These are phyloP conservation scores for Zhuqinia jingwanae DNA, from an alignment of 2,888 invertebrate species.

Conservation along the genomic window DNA sequence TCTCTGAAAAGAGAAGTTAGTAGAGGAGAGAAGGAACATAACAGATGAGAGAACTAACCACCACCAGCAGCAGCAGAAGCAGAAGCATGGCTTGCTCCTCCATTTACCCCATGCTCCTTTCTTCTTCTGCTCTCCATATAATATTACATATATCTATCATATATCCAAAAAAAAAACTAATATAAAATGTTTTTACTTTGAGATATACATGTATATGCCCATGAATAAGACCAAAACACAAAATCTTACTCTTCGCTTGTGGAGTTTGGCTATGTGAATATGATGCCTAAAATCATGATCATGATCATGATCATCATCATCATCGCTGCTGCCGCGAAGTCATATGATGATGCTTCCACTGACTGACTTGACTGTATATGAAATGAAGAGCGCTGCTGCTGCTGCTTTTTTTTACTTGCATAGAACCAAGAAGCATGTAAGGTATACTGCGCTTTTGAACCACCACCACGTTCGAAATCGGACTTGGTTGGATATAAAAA, in stretches of 20 bases:
- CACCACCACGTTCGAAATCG: constrained; percentile 35
- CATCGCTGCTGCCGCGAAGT: background rate
- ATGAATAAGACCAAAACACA: constrained; percentile 1
- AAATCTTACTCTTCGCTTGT: background rate
- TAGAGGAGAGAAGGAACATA: background rate
- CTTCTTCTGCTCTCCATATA: background rate
- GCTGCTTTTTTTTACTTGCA: constrained; percentile 12
- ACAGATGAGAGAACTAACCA: constrained; percentile 13
- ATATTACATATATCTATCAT: background rate
- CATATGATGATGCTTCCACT: background rate
- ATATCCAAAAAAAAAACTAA: background rate
- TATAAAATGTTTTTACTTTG: background rate
- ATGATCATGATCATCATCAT: background rate
- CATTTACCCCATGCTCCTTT: background rate
- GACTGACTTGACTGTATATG: background rate
- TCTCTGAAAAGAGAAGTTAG: background rate
- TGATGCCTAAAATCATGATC: constrained; percentile 2
- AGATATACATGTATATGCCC: no score
- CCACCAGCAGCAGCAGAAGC: background rate
- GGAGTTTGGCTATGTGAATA: background rate
- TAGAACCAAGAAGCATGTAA: background rate
- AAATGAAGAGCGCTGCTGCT: background rate
- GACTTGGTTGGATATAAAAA: constrained; percentile 46
- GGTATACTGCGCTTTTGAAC: constrained; percentile 13
- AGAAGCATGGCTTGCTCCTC: background rate